Conservation (phyloP, 1,140 invertebrate species). For the Tetragnatha versicolor region DNA sequence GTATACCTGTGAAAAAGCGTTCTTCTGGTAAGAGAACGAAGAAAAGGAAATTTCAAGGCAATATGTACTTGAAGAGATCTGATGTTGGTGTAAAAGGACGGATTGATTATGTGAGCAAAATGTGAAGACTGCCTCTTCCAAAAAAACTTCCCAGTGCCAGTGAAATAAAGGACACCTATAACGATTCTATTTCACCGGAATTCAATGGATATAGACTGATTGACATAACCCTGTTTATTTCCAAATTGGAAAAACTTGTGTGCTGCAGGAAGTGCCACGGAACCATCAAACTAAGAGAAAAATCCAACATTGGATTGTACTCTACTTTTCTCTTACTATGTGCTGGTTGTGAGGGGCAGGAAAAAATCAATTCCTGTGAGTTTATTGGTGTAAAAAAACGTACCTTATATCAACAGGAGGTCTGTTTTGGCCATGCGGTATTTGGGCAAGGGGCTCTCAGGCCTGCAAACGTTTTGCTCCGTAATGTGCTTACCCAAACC, state of each 20-base stretch:
- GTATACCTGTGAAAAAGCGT: neutral
- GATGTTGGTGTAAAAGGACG: neutral
- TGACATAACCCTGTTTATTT: neutral
- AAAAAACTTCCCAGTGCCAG: neutral
- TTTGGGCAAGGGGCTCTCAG: neutral
- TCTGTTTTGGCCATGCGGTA: slow-evolving; percentile 22
- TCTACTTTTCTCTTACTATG: neutral
- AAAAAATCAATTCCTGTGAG: neutral
- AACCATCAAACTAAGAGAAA: neutral
- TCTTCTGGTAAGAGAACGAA: neutral
- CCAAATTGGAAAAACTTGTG: neutral
- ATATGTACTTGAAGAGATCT: neutral
- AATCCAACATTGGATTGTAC: neutral
- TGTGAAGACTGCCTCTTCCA: neutral
- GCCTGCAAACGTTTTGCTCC: slow-evolving; percentile 7
- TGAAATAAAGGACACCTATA: neutral
- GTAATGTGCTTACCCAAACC: slow-evolving; percentile 3
- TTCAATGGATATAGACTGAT: neutral
- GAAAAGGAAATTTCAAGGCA: neutral
- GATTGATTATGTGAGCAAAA: too few relatives aligned
- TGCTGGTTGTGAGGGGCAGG: neutral
- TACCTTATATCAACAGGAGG: neutral
- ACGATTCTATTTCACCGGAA: neutral
- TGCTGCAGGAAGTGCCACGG: neutral
- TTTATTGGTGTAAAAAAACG: neutral